Conservation (phyloP, 2,888 invertebrate genomes). For the Drosophila pegasa region DNA sequence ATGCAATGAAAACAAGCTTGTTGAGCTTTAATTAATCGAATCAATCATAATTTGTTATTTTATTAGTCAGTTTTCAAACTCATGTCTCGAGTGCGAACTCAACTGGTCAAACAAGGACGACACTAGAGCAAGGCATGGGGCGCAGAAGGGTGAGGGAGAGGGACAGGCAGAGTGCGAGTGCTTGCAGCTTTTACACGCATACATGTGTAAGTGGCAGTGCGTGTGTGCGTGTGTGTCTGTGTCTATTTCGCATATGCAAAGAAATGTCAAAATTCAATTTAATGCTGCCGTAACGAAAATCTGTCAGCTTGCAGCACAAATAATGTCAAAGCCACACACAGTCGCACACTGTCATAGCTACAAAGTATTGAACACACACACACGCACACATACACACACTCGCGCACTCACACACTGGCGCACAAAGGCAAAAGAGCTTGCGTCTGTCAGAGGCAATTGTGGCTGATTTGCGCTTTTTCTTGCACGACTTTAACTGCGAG, state of each 20-base stretch:
- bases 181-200: not conserved
- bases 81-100: not conserved
- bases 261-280: constrained; percentile 80
- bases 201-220: constrained; percentile 12
- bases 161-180: not conserved
- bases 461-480: constrained; percentile 78
- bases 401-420: constrained; percentile 7
- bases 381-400: constrained; percentile 18
- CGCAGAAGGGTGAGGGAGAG: not conserved
- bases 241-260: constrained; percentile 56
- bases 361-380: constrained; percentile 49
- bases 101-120: constrained; percentile 1
- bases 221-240: constrained; percentile 1
- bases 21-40: constrained; percentile 15
- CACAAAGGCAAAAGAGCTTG: constrained; percentile 51
- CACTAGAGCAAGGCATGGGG: not conserved
- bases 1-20: constrained; percentile 1
- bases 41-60: constrained; percentile 16
- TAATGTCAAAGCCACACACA: constrained; percentile 74
- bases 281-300: constrained; percentile 77
- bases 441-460: constrained; percentile 77
- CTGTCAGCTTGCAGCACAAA: constrained; percentile 80
- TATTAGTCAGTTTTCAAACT: constrained; percentile 7
- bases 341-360: constrained; percentile 25
- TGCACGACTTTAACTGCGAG: constrained; percentile 36